Percentiles rank a stretch among this genome's conserved stretches.
These are phyloP conservation scores for Upupa epops DNA, from an alignment of 2,113 vertebrate species.

Conservation along the genomic window DNA sequence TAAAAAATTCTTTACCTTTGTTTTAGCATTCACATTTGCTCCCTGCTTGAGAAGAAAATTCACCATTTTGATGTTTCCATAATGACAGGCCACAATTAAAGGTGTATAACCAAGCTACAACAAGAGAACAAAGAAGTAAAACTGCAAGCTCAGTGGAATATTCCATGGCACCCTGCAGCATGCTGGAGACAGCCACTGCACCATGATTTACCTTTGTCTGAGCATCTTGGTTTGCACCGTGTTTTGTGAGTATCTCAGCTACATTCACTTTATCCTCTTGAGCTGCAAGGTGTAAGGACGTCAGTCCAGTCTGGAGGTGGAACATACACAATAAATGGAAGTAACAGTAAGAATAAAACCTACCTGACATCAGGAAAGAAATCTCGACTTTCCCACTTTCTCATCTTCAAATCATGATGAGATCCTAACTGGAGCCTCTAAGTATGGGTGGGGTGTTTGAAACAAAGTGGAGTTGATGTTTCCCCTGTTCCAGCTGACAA, in stretches of 20 bases:
- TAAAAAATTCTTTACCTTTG: conserved; percentile 82
- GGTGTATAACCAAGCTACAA: conserved; percentile 94
- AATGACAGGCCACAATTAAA: conserved; percentile 96
- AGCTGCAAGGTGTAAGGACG: conserved; percentile 92
- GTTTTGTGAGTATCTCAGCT: conserved; percentile 84
- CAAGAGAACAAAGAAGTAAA: conserved; percentile 39
- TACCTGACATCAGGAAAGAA: background rate
- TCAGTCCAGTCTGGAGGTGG: conserved; percentile 87
- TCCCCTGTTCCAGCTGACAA: background rate
- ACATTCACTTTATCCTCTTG: conserved; percentile 94
- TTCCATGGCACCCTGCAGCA: background rate
- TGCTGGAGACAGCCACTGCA: background rate
- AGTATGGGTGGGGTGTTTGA: background rate
- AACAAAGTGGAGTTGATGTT: background rate
- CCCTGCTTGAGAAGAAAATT: conserved; percentile 95
- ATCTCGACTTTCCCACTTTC: background rate
- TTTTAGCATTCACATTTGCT: conserved; percentile 90
- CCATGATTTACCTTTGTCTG: conserved; percentile 87
- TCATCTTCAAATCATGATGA: background rate
- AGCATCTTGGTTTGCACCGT: conserved; percentile 87
- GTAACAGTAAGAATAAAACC: background rate
- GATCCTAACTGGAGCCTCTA: background rate
- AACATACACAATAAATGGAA: background rate
- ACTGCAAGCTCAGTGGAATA: conserved; percentile 28
- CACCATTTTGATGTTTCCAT: conserved; percentile 97